Evolutionary conservation across 1,140 invertebrate species (phyloP).

Genomic region (Pseudomyrmex dendroicus): DNA sequence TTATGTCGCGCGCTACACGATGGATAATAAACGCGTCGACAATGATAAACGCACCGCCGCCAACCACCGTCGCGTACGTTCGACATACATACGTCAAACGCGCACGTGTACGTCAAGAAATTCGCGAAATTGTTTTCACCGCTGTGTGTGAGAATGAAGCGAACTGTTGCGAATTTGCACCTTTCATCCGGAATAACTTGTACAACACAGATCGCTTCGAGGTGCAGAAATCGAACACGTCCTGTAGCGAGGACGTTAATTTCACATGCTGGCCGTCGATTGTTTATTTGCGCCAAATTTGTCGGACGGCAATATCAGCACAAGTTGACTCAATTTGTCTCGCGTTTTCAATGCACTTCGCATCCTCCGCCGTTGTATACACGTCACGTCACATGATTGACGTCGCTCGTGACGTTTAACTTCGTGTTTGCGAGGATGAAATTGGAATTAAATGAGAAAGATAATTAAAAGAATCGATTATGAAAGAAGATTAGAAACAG

Average conservation of each 20-base stretch:
- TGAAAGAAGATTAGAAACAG: no score
- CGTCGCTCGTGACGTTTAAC: not conserved
- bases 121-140: constrained; percentile 1
- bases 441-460: not conserved
- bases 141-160: no score
- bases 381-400: constrained; percentile 28
- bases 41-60: constrained; percentile 21
- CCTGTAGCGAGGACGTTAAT: no score
- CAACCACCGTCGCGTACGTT: not conserved
- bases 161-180: not conserved
- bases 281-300: constrained; percentile 50
- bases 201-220: not conserved
- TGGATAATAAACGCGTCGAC: constrained; percentile 37
- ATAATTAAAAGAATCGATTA: no score
- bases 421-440: not conserved
- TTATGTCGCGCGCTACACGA: constrained; percentile 18
- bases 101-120: not conserved
- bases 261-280: not conserved
- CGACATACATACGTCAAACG: not conserved
- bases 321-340: constrained; percentile 31
- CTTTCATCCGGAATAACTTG: constrained; percentile 2
- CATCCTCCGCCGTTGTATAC: not conserved
- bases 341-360: constrained; percentile 26
- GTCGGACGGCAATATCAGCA: constrained; percentile 43
- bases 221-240: no score